phyloP scores from a whole-genome alignment of 1,140 invertebrate genomes.

The Pteromalus puparum region DNA sequence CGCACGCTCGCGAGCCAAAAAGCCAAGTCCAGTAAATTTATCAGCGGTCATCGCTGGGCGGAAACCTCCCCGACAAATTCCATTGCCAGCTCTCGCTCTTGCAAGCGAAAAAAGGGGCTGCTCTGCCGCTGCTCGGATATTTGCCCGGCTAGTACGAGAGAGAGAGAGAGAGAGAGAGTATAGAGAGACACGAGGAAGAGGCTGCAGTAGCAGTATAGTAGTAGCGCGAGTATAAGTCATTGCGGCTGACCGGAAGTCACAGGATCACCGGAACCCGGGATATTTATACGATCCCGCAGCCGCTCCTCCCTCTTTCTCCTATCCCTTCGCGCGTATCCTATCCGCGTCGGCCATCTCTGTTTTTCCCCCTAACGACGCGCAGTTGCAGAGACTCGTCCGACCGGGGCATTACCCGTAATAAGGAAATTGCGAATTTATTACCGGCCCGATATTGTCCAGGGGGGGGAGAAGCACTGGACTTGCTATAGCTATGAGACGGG shows the following conservation, averaged over 20 bases:
- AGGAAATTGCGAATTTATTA: constrained; percentile 77
- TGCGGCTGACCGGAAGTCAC: constrained; percentile 72
- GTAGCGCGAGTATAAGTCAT: constrained; percentile 63
- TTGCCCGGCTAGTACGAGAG: constrained; percentile 26
- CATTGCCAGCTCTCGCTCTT: constrained; percentile 50
- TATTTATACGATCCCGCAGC: constrained; percentile 73
- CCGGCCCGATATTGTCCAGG: constrained; percentile 66
- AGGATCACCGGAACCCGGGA: constrained; percentile 74
- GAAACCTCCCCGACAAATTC: constrained; percentile 55
- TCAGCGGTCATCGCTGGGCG: constrained; percentile 63
- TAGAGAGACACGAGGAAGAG: constrained; percentile 5
- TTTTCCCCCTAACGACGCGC: constrained; percentile 14
- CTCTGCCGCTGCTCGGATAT: constrained; percentile 21
- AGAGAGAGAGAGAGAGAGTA: too few relatives aligned
- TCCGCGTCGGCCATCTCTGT: neutral
- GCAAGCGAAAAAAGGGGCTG: constrained; percentile 12
- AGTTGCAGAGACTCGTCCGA: constrained; percentile 58
- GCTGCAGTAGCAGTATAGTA: too few relatives aligned
- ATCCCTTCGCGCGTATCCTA: neutral
- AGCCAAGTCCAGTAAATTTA: constrained; percentile 63
- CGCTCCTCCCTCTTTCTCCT: constrained; percentile 5
- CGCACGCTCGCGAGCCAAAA: constrained; percentile 24
- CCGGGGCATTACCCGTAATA: constrained; percentile 76
- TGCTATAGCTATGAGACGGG: constrained; percentile 41
- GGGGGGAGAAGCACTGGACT: constrained; percentile 13